phyloP scores from a whole-genome alignment of 2,888 invertebrate genomes.

The Melinaea menophilus region DNA sequence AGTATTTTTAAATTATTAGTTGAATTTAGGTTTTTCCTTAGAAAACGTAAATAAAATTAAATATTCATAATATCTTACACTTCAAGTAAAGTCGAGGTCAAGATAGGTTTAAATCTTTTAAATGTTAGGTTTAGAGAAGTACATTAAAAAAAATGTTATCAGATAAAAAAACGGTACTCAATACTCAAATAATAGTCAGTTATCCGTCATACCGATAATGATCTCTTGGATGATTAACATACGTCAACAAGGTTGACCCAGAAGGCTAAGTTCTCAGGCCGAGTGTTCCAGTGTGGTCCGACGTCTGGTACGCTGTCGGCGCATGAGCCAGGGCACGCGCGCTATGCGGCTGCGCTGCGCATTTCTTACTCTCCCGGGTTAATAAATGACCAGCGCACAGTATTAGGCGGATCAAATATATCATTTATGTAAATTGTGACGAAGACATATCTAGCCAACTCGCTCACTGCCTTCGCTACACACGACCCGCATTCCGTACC shows the following conservation, averaged over 20 bases:
- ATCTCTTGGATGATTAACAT: conserved; percentile 57
- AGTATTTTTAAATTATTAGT: too few relatives aligned
- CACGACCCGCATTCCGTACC: conserved; percentile 69
- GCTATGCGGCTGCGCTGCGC: conserved; percentile 62
- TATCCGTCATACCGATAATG: conserved; percentile 42
- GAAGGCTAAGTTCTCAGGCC: conserved; percentile 43
- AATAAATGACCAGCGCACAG: conserved; percentile 72
- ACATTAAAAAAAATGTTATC: background rate
- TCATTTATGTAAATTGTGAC: conserved; percentile 79
- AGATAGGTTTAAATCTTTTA: background rate
- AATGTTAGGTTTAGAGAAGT: background rate
- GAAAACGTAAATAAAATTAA: too few relatives aligned
- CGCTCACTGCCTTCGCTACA: conserved; percentile 63
- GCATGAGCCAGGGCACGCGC: conserved; percentile 64
- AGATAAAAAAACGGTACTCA: background rate
- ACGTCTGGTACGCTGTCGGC: conserved; percentile 58
- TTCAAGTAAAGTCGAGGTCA: too few relatives aligned
- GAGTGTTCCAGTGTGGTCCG: conserved; percentile 66
- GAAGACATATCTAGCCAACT: conserved; percentile 75
- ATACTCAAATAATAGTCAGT: conserved; percentile 17
- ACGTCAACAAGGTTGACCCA: conserved; percentile 66
- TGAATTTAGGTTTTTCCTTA: too few relatives aligned
- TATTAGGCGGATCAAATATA: conserved; percentile 76
- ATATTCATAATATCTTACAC: too few relatives aligned
- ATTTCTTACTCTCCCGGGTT: conserved; percentile 58